Conservation (phyloP, 1,140 invertebrate genomes). For the Tetramorium simillimum region DNA sequence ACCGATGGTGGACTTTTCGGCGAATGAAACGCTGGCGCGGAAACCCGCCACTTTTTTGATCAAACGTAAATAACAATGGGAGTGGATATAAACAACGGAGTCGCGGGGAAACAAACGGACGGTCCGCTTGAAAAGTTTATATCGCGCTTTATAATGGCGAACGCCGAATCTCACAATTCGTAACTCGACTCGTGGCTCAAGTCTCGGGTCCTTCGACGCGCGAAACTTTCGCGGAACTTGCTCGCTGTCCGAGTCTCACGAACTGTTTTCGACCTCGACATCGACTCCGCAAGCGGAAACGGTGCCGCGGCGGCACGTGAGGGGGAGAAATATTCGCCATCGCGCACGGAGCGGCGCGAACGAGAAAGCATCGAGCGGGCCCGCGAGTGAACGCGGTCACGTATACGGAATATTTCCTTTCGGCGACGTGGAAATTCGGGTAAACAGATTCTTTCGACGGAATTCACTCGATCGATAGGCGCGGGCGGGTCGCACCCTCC, state of each 20-base stretch:
- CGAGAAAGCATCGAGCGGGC: neutral
- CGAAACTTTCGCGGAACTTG: conserved; percentile 31
- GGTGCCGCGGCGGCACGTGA: neutral
- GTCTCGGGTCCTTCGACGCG: neutral
- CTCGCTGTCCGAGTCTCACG: conserved; percentile 15
- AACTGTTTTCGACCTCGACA: conserved; percentile 37
- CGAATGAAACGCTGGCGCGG: neutral
- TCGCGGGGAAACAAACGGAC: neutral
- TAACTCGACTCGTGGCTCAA: neutral
- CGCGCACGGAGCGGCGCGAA: neutral
- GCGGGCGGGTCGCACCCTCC: conserved; percentile 5
- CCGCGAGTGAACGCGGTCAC: conserved; percentile 38
- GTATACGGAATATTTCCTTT: conserved; percentile 67
- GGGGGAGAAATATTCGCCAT: neutral
- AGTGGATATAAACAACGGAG: neutral
- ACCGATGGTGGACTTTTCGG: neutral
- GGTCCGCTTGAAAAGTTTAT: conserved; percentile 41
- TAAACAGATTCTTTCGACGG: conserved; percentile 72
- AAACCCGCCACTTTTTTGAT: neutral
- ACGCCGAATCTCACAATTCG: neutral
- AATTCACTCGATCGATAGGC: conserved; percentile 70
- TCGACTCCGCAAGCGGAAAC: neutral
- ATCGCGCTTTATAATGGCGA: neutral
- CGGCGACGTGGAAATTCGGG: conserved; percentile 66
- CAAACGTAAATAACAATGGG: neutral